Base-by-base conservation (phyloP, 2,888 invertebrate genomes). In the Palloptera scutellata region DNA sequence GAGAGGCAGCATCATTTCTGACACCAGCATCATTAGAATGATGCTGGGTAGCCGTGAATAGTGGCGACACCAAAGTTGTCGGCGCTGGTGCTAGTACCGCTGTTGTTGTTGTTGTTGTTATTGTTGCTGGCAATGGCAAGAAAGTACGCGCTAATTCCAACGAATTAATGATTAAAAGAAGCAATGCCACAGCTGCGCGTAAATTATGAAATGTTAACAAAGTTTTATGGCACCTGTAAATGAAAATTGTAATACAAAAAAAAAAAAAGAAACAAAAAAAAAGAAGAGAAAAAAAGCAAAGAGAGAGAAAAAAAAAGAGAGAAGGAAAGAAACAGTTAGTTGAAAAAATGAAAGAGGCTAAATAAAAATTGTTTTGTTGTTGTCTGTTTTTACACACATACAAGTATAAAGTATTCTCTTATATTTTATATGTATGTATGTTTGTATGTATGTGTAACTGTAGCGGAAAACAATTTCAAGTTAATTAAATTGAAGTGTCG, bases 181-280 rank as follows among this genome's bases (percentile, higher is more conserved):
- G 74, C 64, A 85, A 70, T 70, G 78, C 79, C 67, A 79, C 72
- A 67, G 80, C 78, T 62, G 83, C 82, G 61, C 84, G 81, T 73
- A 79, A 75, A 79, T 84, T 85, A 77, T 85, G 84, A 75, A 83
- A 84, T 74, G 78, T 79, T 70, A 83, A 76, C 76, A 83, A 76
- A 73, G 81, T 80, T 76, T 76, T 78, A 75, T 81, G 80, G 73
- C 78, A 77, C 72, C 83, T 83, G 78, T 57, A 52, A 64, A 30
- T 11, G 43, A 62, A 53, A 59, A 42, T 52, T n/a, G 42, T 12
- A 12, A 17, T 11, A 45, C 9, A 43, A 68, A 42, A 30, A 45
- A 1, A 17, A 41, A 17, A 20, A 19, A 60, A 52, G 52, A 57
- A 17, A 8, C 1, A 45, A 53, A 45, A 48, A 57, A 61, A 40